phyloP scores from a whole-genome alignment of 2,113 vertebrate species.

The Vicugna pacos region DNA sequence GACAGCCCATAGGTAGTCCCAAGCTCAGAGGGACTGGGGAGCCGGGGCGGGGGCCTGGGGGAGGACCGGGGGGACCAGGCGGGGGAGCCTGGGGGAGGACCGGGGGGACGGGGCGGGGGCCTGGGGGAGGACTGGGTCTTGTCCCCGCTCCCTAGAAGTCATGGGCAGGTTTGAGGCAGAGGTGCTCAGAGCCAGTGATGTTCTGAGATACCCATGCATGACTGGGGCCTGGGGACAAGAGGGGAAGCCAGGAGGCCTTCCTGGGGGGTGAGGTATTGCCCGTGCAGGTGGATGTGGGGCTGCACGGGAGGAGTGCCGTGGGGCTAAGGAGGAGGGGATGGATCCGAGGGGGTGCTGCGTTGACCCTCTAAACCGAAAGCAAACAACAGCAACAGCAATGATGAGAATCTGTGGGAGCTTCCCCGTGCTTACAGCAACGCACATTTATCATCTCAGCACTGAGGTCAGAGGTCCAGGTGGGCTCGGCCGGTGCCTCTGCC shows the following conservation, averaged over 20 bases:
- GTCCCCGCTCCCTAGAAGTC: background rate
- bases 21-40: no score
- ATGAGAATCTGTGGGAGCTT: background rate
- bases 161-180: rapidly evolving
- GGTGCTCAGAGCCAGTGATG: background rate
- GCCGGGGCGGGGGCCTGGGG: no score
- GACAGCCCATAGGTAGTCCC: background rate
- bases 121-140: background rate
- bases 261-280: background rate
- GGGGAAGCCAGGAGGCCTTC: background rate
- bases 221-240: background rate
- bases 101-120: background rate
- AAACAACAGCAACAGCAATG: background rate
- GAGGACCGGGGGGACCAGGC: no score
- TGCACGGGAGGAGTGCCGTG: background rate
- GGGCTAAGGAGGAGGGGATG: background rate
- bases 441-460: rapidly evolving
- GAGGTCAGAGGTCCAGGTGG: background rate
- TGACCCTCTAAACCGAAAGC: background rate
- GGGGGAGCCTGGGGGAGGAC: background rate
- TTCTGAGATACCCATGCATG: background rate
- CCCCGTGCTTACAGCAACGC: background rate
- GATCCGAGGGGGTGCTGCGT: background rate
- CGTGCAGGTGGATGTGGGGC: background rate
- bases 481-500: background rate